Percentiles rank a stretch among this genome's conserved stretches.
These are phyloP conservation scores for Ischnus inquisitorius DNA, from an alignment of 2,888 invertebrate genomes.

Conservation along the genomic window DNA sequence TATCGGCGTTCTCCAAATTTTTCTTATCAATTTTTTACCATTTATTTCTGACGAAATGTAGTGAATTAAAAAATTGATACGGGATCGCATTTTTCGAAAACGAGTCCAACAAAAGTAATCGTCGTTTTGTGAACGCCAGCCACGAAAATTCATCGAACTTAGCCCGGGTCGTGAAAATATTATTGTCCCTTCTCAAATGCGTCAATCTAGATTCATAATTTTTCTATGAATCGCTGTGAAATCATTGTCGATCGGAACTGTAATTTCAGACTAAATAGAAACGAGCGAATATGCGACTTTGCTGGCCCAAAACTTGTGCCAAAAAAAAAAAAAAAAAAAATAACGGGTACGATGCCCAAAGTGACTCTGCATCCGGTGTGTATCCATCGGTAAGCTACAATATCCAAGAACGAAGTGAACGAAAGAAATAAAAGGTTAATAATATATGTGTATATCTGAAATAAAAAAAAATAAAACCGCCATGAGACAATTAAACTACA, in stretches of 20 bases:
- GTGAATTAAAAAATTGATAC: too few species aligned
- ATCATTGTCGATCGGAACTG: conserved; percentile 23
- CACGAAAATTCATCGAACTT: not conserved
- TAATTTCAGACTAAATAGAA: conserved; percentile 46
- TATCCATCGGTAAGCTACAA: conserved; percentile 43
- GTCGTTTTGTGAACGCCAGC: not conserved
- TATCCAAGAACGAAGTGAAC: conserved; percentile 27
- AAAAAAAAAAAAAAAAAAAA: conserved; percentile 32
- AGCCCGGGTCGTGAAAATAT: not conserved
- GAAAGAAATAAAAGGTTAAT: conserved; percentile 32
- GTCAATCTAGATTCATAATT: conserved; percentile 41
- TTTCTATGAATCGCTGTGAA: conserved; percentile 38
- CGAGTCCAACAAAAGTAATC: not conserved
- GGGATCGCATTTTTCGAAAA: too few species aligned
- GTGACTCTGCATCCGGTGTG: conserved; percentile 50
- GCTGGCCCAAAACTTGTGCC: conserved; percentile 63
- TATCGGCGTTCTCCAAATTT: not conserved
- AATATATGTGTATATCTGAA: conserved; percentile 50
- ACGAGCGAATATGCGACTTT: conserved; percentile 7
- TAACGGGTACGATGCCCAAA: conserved; percentile 50
- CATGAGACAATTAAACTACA: conserved; percentile 8
- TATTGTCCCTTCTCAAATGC: not conserved
- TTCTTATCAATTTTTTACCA: not conserved
- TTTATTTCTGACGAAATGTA: not conserved
- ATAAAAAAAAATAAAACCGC: conserved; percentile 22